Base-by-base conservation (phyloP, 2,888 invertebrate genomes). In the Hypsopygia costalis region DNA sequence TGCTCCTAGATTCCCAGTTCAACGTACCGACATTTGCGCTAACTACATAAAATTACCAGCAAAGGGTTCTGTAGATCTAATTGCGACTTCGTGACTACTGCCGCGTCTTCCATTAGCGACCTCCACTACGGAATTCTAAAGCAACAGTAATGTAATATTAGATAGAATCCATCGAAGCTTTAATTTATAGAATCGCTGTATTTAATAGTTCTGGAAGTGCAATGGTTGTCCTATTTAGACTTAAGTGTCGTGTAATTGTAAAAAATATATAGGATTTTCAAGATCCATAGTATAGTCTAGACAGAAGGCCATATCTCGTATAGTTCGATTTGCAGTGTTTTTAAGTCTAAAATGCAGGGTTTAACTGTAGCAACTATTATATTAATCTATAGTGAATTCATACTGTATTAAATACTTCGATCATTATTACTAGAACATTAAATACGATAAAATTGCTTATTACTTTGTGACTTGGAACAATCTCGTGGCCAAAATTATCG, bases 21-120 rank as follows among this genome's bases (percentile, higher is more conserved):
- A 21, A 16, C 20, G 25, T 25, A 25, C 25, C 6, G n/a, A 16
- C 16, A 16, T 30, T 10, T 32, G n/a, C n/a, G 16, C 32, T 81
- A 82, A 81, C 81, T 78, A 75, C 69, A 67, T 80, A 70, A 80
- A 81, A 83, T 81, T 81, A 74, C 69, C 68, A 58, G 65, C 59
- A 78, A 81, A 81, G 81, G 81, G 76, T 78, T 81, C 71, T 66
- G 66, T 54, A 62, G 71, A 75, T 82, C 78, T 83, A 83, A 83
- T 83, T 82, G 82, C 72, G 58, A 69, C 67, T 77, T 62, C 79
- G 81, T 81, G 81, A 81, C 81, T 78, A 64, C 73, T 68, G 64
- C 66, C 70, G 67, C 67, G 66, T 66, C 67, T 64, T 77, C 81
- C 81, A 81, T 82, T 82, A 81, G 61, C 68, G 64, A 57, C 67